Evolutionary conservation across 2,888 invertebrate species (phyloP).

Genomic region (Phaedon cochleariae): DNA sequence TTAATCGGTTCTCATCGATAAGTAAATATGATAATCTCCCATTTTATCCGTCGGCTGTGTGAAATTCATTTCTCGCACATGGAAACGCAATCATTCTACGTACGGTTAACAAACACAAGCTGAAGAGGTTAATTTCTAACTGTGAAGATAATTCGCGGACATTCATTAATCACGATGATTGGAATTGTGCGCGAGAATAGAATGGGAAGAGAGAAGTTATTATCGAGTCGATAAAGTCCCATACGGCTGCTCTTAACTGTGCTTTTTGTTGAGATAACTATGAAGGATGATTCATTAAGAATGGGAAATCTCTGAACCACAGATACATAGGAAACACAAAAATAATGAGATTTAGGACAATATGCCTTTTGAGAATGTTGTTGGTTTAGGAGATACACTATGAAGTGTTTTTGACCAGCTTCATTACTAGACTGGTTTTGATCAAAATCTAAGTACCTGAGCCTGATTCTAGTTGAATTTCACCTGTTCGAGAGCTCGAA

Average conservation of each 20-base stretch:
- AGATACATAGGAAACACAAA: too few species aligned
- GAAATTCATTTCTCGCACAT: background rate
- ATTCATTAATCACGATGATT: background rate
- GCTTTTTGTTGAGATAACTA: too few species aligned
- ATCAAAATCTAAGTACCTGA: too few species aligned
- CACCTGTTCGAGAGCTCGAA: too few species aligned
- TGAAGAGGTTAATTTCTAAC: slow-evolving; percentile 1
- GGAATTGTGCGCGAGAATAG: background rate
- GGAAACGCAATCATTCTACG: background rate
- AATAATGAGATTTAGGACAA: too few species aligned
- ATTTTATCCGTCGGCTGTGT: background rate
- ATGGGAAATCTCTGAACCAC: too few species aligned
- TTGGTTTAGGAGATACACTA: too few species aligned
- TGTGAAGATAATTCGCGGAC: slow-evolving; percentile 1
- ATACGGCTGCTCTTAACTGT: background rate
- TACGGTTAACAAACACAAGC: background rate
- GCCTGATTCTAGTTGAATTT: too few species aligned
- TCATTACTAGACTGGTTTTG: too few species aligned
- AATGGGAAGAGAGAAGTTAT: slow-evolving; percentile 2
- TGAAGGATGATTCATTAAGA: too few species aligned
- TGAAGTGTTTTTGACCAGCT: too few species aligned
- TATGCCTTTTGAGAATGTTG: too few species aligned
- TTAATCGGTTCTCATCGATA: background rate
- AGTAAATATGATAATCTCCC: background rate
- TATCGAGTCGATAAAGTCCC: background rate